A percentile compares a stretch with the other conserved stretches of the same genome.
Evolutionary conservation across 2,113 vertebrate genomes (phyloP).

Genomic region (Crotalus helleri): DNA sequence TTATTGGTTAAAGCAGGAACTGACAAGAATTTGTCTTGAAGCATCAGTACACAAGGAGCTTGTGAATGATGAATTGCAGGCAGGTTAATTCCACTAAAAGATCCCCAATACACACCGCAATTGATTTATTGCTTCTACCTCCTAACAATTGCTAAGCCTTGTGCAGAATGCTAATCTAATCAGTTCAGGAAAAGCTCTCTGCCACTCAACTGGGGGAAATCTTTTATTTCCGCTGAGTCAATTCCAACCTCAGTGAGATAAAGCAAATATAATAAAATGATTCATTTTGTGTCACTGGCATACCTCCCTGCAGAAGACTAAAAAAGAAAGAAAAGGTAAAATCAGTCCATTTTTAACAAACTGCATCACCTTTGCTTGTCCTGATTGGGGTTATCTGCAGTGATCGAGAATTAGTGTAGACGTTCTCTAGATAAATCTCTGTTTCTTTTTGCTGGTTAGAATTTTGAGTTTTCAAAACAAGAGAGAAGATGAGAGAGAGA

Average conservation of each 20-base stretch:
- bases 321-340: neutral
- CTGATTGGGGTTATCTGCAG: neutral
- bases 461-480: neutral
- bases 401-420: neutral
- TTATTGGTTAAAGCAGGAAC: constrained; percentile 53
- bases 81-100: constrained; percentile 49
- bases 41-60: constrained; percentile 50
- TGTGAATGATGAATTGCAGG: constrained; percentile 50
- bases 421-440: neutral
- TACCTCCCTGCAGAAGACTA: neutral
- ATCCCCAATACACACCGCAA: constrained; percentile 43
- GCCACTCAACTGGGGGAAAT: neutral
- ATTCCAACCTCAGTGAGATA: constrained; percentile 5
- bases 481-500: neutral
- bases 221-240: neutral
- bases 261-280: neutral
- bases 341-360: neutral
- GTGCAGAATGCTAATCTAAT: constrained; percentile 6
- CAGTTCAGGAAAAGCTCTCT: neutral
- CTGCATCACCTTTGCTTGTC: neutral
- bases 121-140: constrained; percentile 55
- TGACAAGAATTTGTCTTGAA: constrained; percentile 57
- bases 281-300: neutral
- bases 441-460: neutral
- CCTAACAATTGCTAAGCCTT: constrained; percentile 3